Base-by-base conservation (phyloP, 2,888 invertebrate genomes). In the Aspidiotus rigidus region DNA sequence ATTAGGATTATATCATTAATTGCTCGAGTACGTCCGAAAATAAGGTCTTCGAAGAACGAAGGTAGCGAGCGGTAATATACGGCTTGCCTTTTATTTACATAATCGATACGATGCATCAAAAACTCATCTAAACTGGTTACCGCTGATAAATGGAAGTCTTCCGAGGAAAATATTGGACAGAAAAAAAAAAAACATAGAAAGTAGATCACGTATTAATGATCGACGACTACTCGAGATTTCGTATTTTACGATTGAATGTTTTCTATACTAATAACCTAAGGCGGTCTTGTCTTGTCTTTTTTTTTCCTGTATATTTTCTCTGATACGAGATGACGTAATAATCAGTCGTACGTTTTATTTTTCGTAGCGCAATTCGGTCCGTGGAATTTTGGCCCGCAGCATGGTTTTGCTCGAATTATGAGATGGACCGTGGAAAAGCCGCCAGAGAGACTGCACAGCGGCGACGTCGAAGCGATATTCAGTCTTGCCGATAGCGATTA, bases 381-480 rank as follows among this genome's bases (percentile, higher is more conserved):
- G 74, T 96, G 95, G 95, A 86, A 88, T 72, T 90, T 88, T 80
- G 95, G 96, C 7, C 95, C 96, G 7, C 93, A 94, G 77, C 96
- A 96, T 81, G 96, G 97, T 69, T 97, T 97, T 83, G 95, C 94
- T 67, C 84, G 95, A 77, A 89, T 94, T 77, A 86, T 90, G 71
- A 86, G 90, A 76, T 97, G 96, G 96, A 87, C 87, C 75, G 83
- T 93, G 74, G 93, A 93, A 80, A 88, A 91, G 78, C 85, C 88
- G 75, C 94, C 94, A 7, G 92, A 91, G 79, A 83, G 92, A 74
- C 81, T 93, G 75, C 89, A 90, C 72, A 92, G 89, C 78, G 93
- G 93, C 62, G 93, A 94, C 81, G 89, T 94, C 72, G 92, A 92
- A 80, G 93, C 93, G 5, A 86, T 93, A 76, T 92, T 96, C 81